A percentile compares a stretch with the other conserved stretches of the same genome.
Evolutionary conservation across 2,113 vertebrate species (phyloP).

Genomic region (Chitala chitala): DNA sequence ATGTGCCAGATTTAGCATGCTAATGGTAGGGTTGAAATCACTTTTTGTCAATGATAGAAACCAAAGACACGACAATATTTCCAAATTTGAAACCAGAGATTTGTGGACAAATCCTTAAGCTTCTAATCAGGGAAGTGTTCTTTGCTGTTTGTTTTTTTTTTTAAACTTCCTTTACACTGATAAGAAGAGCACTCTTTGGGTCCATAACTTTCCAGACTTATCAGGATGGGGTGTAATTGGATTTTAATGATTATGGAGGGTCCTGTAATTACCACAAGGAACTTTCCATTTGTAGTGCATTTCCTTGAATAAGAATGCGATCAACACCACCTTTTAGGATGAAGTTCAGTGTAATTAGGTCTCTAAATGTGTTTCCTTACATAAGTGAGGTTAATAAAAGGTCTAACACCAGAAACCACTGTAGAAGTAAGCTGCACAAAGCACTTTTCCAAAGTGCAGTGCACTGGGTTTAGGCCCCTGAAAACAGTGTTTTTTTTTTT

Average conservation of each 20-base stretch:
- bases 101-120: background rate
- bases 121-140: background rate
- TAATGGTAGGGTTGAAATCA: too few relatives aligned
- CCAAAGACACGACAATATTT: background rate
- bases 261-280: slow-evolving; percentile 26
- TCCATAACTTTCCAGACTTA: slow-evolving; percentile 15
- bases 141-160: slow-evolving; percentile 13
- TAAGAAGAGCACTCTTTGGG: background rate
- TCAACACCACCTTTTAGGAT: background rate
- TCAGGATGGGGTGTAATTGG: slow-evolving; percentile 26
- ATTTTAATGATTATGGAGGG: slow-evolving; percentile 31
- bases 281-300: slow-evolving; percentile 22
- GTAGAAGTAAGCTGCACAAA: background rate
- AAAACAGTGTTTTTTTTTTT: background rate
- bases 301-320: background rate
- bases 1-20: background rate
- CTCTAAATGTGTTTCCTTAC: slow-evolving; percentile 1
- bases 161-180: background rate
- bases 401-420: background rate
- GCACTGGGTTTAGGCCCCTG: background rate
- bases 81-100: background rate
- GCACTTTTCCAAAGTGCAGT: background rate
- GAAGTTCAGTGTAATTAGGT: slow-evolving; percentile 6
- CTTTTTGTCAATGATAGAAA: too few relatives aligned
- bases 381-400: background rate